Evolutionary conservation across 2,888 invertebrate genomes (phyloP).

Genomic region (Julus scandinavius): DNA sequence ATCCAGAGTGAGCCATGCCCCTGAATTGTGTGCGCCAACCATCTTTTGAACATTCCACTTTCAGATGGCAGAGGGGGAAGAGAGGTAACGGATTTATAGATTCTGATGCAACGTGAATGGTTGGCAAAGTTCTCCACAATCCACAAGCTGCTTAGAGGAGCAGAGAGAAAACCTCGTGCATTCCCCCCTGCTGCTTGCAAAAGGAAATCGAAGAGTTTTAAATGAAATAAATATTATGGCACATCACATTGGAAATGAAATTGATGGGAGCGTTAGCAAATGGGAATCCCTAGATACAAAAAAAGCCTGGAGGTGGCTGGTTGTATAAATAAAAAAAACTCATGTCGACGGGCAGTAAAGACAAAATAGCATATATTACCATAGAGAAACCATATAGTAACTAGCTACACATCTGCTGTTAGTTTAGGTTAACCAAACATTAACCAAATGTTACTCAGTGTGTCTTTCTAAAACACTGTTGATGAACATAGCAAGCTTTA

Average conservation of each 20-base stretch:
- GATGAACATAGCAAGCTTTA: background rate
- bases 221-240: conserved; percentile 39
- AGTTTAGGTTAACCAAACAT: conserved; percentile 33
- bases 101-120: background rate
- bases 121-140: background rate
- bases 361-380: background rate
- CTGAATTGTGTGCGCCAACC: conserved; percentile 7
- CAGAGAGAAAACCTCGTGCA: background rate
- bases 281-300: background rate
- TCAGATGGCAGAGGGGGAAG: conserved; percentile 19
- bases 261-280: conserved; percentile 29
- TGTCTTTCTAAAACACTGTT: background rate
- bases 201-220: conserved; percentile 37
- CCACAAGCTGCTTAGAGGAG: conserved; percentile 29
- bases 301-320: background rate
- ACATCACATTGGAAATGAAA: conserved; percentile 5
- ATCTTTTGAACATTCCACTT: conserved; percentile 42
- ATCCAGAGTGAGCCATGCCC: conserved; percentile 21
- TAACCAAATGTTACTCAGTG: background rate
- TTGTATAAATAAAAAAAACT: background rate
- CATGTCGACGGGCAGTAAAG: conserved; percentile 29
- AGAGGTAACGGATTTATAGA: conserved; percentile 11
- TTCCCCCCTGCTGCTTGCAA: background rate
- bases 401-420: background rate
- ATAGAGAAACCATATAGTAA: background rate